phyloP scores from a whole-genome alignment of 1,140 invertebrate species.

The Ectropis grisescens region DNA sequence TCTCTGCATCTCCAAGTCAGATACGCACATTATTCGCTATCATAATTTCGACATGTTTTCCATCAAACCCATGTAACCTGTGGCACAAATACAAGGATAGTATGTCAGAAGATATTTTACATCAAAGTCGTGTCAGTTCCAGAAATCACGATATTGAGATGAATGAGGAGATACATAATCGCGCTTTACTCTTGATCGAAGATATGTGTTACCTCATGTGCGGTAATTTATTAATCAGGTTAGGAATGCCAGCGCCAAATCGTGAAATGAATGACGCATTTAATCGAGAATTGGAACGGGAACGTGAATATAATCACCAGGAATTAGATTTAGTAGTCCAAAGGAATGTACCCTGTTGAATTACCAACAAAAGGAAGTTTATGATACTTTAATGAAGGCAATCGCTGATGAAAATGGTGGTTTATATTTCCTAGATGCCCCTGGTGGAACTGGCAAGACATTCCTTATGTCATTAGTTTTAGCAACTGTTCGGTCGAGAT shows the following conservation, averaged over 20 bases:
- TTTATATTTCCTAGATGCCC: conserved; percentile 54
- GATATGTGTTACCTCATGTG: conserved; percentile 21
- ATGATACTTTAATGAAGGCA: conserved; percentile 42
- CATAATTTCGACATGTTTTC: conserved; percentile 22
- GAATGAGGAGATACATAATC: conserved; percentile 7
- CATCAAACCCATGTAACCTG: conserved; percentile 4
- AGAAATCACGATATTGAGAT: conserved; percentile 5
- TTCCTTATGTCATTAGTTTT: conserved; percentile 37
- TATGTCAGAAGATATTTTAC: conserved; percentile 42
- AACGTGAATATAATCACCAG: conserved; percentile 29
- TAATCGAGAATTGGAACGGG: conserved; percentile 37
- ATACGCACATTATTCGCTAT: conserved; percentile 35
- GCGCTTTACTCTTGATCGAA: conserved; percentile 20
- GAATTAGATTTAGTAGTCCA: conserved; percentile 20
- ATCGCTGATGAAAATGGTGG: conserved; percentile 24
- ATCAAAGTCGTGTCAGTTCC: conserved; percentile 17
- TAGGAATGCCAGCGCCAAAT: conserved; percentile 40
- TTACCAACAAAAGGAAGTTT: conserved; percentile 23
- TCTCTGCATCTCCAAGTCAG: conserved; percentile 23
- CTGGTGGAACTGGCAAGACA: conserved; percentile 13
- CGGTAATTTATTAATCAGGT: conserved; percentile 11
- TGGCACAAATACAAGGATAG: conserved; percentile 13
- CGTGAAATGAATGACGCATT: conserved; percentile 23
- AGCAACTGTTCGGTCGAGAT: conserved; percentile 12
- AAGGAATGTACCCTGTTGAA: conserved; percentile 34